phyloP scores from a whole-genome alignment of 2,888 invertebrate genomes.

The Acanthoscelides obtectus region DNA sequence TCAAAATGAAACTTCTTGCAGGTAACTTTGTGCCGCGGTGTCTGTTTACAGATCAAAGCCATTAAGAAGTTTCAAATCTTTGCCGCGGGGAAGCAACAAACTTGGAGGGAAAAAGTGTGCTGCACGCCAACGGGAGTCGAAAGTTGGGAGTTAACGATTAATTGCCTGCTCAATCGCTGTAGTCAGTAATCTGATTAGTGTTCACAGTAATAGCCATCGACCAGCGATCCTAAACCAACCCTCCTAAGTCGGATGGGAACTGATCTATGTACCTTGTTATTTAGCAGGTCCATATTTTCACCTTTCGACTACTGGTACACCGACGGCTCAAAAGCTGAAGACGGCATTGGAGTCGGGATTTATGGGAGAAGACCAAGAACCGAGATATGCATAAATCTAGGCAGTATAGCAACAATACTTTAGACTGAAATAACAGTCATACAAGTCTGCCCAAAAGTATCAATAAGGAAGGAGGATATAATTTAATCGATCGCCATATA shows the following conservation, averaged over 20 bases:
- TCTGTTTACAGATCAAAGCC: not conserved
- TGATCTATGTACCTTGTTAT: too few relatives aligned
- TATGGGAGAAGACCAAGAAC: too few relatives aligned
- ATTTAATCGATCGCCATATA: too few relatives aligned
- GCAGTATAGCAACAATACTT: too few relatives aligned
- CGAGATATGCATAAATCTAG: too few relatives aligned
- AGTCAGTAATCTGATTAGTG: conserved; percentile 22
- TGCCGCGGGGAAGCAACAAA: not conserved
- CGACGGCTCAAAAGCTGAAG: too few relatives aligned
- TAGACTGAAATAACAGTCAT: too few relatives aligned
- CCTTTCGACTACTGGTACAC: too few relatives aligned
- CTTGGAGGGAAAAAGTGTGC: not conserved
- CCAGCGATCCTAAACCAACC: not conserved
- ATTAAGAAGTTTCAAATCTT: not conserved
- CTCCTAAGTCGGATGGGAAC: not conserved
- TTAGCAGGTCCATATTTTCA: too few relatives aligned
- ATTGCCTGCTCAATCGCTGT: conserved; percentile 22
- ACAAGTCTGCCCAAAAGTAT: too few relatives aligned
- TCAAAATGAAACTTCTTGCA: not conserved
- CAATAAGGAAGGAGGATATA: too few relatives aligned
- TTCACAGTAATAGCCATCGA: not conserved
- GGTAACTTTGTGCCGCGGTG: not conserved
- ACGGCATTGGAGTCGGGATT: too few relatives aligned
- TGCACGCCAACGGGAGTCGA: not conserved
- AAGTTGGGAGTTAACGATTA: conserved; percentile 19